Evolutionary conservation across 1,140 invertebrate genomes (phyloP).

Genomic region (Agrilus planipennis): DNA sequence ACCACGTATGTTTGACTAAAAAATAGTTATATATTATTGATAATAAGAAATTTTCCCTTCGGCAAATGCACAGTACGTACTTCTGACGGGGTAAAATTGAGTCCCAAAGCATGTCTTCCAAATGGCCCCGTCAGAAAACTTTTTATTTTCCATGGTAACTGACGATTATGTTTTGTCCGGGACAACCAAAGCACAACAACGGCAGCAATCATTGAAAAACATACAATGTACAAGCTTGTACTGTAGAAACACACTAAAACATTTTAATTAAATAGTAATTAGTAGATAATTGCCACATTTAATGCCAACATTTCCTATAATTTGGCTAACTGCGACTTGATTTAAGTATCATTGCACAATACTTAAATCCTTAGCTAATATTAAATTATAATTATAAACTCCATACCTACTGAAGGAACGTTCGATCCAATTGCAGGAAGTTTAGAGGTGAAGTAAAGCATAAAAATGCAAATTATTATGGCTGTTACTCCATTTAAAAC

Average conservation of each 20-base stretch:
- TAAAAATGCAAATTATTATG: constrained; percentile 45
- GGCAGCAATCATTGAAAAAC: constrained; percentile 48
- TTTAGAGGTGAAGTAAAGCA: constrained; percentile 50
- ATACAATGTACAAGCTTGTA: constrained; percentile 44
- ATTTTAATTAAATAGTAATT: neutral
- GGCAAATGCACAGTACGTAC: too few species aligned
- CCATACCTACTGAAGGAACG: constrained; percentile 52
- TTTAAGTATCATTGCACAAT: too few species aligned
- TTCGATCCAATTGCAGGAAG: constrained; percentile 46
- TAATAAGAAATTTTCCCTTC: too few species aligned
- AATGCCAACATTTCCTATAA: too few species aligned
- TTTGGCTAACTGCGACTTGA: too few species aligned
- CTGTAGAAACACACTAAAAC: constrained; percentile 40
- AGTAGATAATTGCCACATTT: too few species aligned
- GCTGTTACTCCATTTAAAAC: constrained; percentile 45
- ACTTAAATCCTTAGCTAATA: too few species aligned
- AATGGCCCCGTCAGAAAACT: constrained; percentile 39
- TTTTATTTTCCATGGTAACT: constrained; percentile 44
- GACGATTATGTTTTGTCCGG: constrained; percentile 35
- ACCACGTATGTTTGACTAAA: too few species aligned
- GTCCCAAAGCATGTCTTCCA: too few species aligned
- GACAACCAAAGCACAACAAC: constrained; percentile 43
- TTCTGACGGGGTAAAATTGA: too few species aligned
- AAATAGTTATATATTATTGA: too few species aligned
- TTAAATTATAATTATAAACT: too few species aligned